A percentile compares a stretch with the other conserved stretches of the same genome.
These are phyloP conservation scores for Antedon mediterranea DNA, from an alignment of 53 echinoderm and acorn worm genomes.

Conservation along the genomic window DNA sequence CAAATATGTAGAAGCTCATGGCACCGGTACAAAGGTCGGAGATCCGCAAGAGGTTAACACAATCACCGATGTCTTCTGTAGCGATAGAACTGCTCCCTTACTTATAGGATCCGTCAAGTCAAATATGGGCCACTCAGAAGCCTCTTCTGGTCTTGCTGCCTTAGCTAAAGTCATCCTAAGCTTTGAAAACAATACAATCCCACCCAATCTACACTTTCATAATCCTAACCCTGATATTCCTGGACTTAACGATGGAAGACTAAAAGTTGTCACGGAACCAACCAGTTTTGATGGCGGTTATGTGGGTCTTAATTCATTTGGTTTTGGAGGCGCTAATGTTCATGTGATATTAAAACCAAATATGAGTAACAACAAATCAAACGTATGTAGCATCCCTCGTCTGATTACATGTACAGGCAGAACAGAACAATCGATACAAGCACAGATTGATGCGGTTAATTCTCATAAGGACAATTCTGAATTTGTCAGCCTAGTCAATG, in stretches of 20 bases:
- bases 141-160: slow-evolving; percentile 67
- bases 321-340: slow-evolving; percentile 68
- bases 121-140: slow-evolving; percentile 74
- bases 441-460: slow-evolving; percentile 20
- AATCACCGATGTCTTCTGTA: slow-evolving; percentile 47
- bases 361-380: not conserved
- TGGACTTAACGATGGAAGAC: slow-evolving; percentile 42
- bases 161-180: slow-evolving; percentile 41
- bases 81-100: slow-evolving; percentile 39
- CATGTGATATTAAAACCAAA: slow-evolving; percentile 46
- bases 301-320: slow-evolving; percentile 62
- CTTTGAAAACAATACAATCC: slow-evolving; percentile 37
- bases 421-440: slow-evolving; percentile 36
- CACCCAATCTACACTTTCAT: slow-evolving; percentile 61
- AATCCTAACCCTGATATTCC: slow-evolving; percentile 59
- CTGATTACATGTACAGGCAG: slow-evolving; percentile 36
- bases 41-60: slow-evolving; percentile 59
- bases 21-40: slow-evolving; percentile 73
- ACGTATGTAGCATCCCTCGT: slow-evolving; percentile 8
- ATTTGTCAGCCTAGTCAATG: slow-evolving; percentile 18
- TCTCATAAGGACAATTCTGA: slow-evolving; percentile 15
- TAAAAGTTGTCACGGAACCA: slow-evolving; percentile 57
- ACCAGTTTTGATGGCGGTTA: slow-evolving; percentile 35
- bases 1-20: slow-evolving; percentile 69
- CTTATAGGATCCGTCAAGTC: slow-evolving; percentile 74